Base-by-base conservation (phyloP, 2,113 vertebrate genomes). In the Nesogale talazaci region DNA sequence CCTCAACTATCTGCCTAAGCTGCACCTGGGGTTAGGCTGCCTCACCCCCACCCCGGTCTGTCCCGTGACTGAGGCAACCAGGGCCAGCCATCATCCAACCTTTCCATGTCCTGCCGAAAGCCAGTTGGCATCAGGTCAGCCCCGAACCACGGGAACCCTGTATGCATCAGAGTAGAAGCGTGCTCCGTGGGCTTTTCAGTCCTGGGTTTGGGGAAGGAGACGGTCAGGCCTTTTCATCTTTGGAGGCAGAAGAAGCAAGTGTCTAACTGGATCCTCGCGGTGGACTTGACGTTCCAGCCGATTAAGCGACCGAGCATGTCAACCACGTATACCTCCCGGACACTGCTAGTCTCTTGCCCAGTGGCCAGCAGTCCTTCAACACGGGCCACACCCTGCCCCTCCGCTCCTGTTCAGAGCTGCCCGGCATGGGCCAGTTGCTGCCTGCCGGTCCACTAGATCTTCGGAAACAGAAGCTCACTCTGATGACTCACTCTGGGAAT, bases 391-490 rank as follows among this genome's bases (percentile, higher is more conserved):
- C 14, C 38, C 67, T 92, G 85, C 86, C 76, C 38, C 38, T 36
- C 42, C 12, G 3, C 12, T 81, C 23, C 0, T 11, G 25, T 29
- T 88, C 36, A 76, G 72, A 84, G 36, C 72, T 34, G 22, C 70
- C 79, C 31, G 19, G 38, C 76, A 75, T 16, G 16, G 42, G 2
- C 42, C 16, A n/a, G 56, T 42, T 65, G 7, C 77, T 61, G 75
- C 36, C 77, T 61, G 75, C 36, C 75, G 63, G 7, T 40, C 67
- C 22, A 42, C 59, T 46, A 0, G 59, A 69, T 63, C 9, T 0
- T 74, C 52, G 42, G 59, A 85, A 86, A 83, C 36, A 74, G 77
- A 78, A n/a, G n/a, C n/a, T n/a, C n/a, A n/a, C n/a, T n/a, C n/a
- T n/a, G n/a, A 20, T 75, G 7, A 69, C 38, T 91, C 52, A 14